Conservation (phyloP, 2,113 vertebrate genomes). For the Mastomys natalensis region DNA sequence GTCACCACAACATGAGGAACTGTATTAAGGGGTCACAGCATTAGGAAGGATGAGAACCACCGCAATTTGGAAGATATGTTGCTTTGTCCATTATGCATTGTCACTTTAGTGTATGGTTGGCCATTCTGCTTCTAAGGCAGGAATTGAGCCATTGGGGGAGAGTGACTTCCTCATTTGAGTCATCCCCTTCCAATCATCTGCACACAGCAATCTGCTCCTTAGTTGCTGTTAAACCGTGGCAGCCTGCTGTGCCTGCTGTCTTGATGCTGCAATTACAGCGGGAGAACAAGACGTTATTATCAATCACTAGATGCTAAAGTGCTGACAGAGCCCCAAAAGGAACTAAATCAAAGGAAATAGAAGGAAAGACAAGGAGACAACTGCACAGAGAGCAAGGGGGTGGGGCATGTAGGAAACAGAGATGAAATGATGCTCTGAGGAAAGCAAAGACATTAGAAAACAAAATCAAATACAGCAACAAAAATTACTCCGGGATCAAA, state of each 20-base stretch:
- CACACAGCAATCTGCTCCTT: conserved; percentile 52
- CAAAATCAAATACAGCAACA: neutral
- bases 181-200: conserved; percentile 35
- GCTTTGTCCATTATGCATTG: conserved; percentile 11
- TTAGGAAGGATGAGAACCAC: neutral
- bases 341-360: conserved; percentile 55
- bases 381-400: neutral
- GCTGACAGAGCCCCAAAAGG: conserved; percentile 34
- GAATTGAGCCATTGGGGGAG: neutral
- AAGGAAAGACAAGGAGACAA: conserved; percentile 32
- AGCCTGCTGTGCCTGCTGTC: conserved; percentile 44
- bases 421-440: neutral
- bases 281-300: conserved; percentile 70
- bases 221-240: conserved; percentile 52
- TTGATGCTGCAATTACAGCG: conserved; percentile 62
- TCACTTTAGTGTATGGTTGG: neutral
- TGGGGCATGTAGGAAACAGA: neutral
- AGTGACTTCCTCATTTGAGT: conserved; percentile 42
- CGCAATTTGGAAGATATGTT: neutral
- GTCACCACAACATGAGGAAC: neutral
- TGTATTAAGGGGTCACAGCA: neutral
- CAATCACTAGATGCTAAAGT: conserved; percentile 60
- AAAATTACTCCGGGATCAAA: neutral
- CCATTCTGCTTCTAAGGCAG: neutral
- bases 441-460: neutral